Evolutionary conservation across 2,888 invertebrate genomes (phyloP), one percentile per base, ranked within the genome.

Genomic region (Capitulum mitella): DNA sequence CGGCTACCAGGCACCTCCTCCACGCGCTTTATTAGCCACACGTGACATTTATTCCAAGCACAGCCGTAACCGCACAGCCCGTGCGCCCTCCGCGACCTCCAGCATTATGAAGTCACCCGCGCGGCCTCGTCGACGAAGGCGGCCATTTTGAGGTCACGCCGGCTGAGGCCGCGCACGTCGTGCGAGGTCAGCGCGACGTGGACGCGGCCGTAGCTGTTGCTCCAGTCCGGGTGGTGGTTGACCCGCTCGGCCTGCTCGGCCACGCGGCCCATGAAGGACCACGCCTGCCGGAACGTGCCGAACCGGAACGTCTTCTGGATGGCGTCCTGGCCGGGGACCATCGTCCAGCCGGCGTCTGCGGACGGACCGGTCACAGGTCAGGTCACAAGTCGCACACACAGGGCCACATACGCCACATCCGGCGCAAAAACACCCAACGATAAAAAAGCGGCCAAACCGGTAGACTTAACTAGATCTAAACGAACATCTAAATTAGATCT

Each of bases 181-280:
- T 99, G 99, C 8, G 97, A 93, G 78, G 94, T 92, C 79, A 98
- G 87, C 43, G 97, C 98, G n/a, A 93, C 89, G 85, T 95, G 91
- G 6, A 96, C 92, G 89, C 96, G 97, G 85, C 99, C 98, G 86
- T 99, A 99, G 79, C 97, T 97, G 88, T 99, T 99, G 85, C 97
- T 98, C 98, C 98, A 99, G 87, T 99, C 99, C 0, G 99, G 99
- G 86, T 99, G 99, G 85, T 99, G 99, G 85, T 98, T 93, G 92
- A 97, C 95, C 88, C 98, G 98, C 84, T 99, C 99, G 75, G 98
- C 96, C 83, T 93, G 87, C 83, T 98, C 85, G 6, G 98, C 98
- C 19, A 95, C 91, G 81, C 93, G 90, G n/a, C 91, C 91, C 98
- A 99, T 99, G 85, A 99, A 98, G 77, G 95, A 93, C 87, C 98